phyloP scores from a whole-genome alignment of 1,140 invertebrate species.

The Papilio polyxenes region DNA sequence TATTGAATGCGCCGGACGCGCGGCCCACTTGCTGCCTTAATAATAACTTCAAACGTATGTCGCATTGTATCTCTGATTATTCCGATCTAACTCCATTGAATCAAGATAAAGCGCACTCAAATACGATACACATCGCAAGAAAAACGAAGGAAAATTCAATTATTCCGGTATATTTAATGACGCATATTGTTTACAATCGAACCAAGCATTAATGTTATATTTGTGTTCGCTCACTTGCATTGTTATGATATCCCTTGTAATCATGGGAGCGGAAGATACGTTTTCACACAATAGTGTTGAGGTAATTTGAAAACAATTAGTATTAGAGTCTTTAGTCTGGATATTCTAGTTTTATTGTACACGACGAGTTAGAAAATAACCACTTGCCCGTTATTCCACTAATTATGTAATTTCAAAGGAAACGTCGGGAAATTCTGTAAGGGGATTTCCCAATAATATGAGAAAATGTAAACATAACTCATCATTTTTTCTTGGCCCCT shows the following conservation, averaged over 20 bases:
- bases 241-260: constrained; percentile 31
- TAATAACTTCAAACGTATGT: constrained; percentile 79
- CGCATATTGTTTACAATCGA: constrained; percentile 32
- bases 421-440: constrained; percentile 64
- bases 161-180: constrained; percentile 42
- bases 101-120: constrained; percentile 69
- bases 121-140: constrained; percentile 56
- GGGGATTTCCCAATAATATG: constrained; percentile 76
- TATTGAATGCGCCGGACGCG: constrained; percentile 72
- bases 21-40: constrained; percentile 73
- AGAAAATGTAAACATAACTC: constrained; percentile 47
- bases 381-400: constrained; percentile 42
- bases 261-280: constrained; percentile 36
- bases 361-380: background rate
- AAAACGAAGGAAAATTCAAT: constrained; percentile 54
- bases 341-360: constrained; percentile 63
- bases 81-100: constrained; percentile 75
- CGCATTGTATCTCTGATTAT: constrained; percentile 78
- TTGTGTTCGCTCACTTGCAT: constrained; percentile 19
- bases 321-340: constrained; percentile 61
- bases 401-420: constrained; percentile 62
- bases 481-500: constrained; percentile 62
- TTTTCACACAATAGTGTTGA: constrained; percentile 50
- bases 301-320: constrained; percentile 58
- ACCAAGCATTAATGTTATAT: constrained; percentile 18